Conservation (phyloP, 1,140 invertebrate species). For the Kradibia gibbosae region DNA sequence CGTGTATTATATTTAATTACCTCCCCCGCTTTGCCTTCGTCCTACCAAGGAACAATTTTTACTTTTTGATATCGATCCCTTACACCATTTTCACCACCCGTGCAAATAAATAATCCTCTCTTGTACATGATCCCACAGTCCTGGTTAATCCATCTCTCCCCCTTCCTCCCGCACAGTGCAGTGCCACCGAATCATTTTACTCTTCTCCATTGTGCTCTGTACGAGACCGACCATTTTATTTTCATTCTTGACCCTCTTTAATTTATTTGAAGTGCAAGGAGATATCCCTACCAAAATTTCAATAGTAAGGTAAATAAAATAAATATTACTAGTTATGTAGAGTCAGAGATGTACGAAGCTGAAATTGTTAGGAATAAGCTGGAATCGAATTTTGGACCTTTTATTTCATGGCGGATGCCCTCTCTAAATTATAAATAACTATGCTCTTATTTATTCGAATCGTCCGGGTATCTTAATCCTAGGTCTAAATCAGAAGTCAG, state of each 20-base stretch:
- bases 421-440: too few relatives aligned
- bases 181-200: neutral
- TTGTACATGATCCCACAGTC: neutral
- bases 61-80: constrained; percentile 14
- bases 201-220: neutral
- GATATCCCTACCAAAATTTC: neutral
- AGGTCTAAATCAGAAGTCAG: too few relatives aligned
- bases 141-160: neutral
- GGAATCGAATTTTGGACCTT: too few relatives aligned
- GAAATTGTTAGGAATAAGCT: too few relatives aligned
- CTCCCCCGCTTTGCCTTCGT: too few relatives aligned
- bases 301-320: neutral
- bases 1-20: neutral
- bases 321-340: too few relatives aligned
- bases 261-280: neutral
- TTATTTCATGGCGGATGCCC: too few relatives aligned
- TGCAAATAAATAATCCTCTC: constrained; percentile 27
- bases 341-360: too few relatives aligned
- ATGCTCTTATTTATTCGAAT: too few relatives aligned
- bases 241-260: neutral
- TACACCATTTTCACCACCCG: neutral
- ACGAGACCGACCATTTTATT: neutral
- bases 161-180: neutral
- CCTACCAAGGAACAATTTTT: neutral
- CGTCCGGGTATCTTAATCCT: too few relatives aligned